These are phyloP conservation scores for Atlantisia rogersi DNA, from an alignment of 2,113 vertebrate genomes.

Conservation along the genomic window DNA sequence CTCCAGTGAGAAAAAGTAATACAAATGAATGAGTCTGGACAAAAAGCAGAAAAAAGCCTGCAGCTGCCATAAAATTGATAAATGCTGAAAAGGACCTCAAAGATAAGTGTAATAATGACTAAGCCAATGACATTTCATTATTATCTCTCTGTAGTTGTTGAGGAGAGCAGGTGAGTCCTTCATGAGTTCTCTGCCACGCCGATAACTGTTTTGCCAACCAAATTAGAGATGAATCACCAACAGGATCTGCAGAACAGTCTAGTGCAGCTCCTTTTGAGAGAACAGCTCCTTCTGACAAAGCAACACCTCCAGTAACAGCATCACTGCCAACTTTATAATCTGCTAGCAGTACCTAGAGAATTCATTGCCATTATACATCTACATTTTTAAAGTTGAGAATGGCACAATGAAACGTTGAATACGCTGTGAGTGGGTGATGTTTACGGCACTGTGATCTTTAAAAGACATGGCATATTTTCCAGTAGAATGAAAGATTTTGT, in stretches of 20 bases:
- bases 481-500: not conserved
- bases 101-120: constrained; percentile 48
- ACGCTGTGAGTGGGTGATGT: not conserved
- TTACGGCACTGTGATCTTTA: not conserved
- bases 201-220: not conserved
- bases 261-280: not conserved
- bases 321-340: not conserved
- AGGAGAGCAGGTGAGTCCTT: not conserved
- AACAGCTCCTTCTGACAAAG: not conserved
- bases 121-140: constrained; percentile 50
- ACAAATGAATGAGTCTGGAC: constrained; percentile 68
- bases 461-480: fast-evolving
- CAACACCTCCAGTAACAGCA: not conserved
- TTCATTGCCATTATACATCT: not conserved
- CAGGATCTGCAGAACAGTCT: not conserved
- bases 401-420: not conserved
- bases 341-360: not conserved
- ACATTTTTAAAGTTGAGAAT: not conserved
- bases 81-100: constrained; percentile 54
- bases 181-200: not conserved
- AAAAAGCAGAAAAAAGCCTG: constrained; percentile 32
- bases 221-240: not conserved
- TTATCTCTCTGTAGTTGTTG: not conserved
- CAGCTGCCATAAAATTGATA: constrained; percentile 41
- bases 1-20: constrained; percentile 49